These are phyloP conservation scores for Polypterus bichir DNA, from an alignment of 2,113 vertebrate genomes.

Conservation along the genomic window DNA sequence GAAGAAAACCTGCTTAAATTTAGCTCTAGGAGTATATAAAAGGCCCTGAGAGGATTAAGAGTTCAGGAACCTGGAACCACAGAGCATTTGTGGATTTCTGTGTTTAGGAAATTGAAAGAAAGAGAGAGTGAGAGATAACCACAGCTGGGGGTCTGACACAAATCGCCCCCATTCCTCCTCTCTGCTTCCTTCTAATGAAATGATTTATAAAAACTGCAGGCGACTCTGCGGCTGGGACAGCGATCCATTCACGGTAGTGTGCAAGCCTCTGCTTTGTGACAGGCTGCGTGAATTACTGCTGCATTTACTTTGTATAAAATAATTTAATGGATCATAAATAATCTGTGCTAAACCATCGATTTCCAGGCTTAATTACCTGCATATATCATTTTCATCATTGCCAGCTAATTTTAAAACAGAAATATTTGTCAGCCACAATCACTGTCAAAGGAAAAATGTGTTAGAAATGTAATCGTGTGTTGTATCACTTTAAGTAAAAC, in stretches of 20 bases:
- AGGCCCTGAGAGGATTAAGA: no score
- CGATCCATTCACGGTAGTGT: neutral
- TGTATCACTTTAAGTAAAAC: neutral
- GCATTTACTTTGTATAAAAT: neutral
- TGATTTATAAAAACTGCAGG: neutral
- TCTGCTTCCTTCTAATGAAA: neutral
- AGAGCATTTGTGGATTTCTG: no score
- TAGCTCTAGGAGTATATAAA: no score
- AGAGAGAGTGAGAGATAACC: no score
- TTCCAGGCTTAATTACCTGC: neutral
- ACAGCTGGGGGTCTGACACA: neutral
- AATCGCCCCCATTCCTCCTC: neutral
- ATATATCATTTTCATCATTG: neutral
- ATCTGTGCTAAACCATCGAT: neutral
- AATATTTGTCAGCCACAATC: neutral
- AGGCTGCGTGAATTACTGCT: neutral
- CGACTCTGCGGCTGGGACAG: neutral
- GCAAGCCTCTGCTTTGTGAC: neutral
- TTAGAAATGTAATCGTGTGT: neutral
- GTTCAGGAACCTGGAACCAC: no score
- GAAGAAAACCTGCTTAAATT: no score
- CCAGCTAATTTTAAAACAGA: neutral
- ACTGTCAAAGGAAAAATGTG: neutral
- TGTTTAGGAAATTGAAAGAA: no score
- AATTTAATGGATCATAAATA: neutral